Conservation (phyloP, 30 jellyfish, hydroid and myxozoan genomes). For the Hydractinia echinata region DNA sequence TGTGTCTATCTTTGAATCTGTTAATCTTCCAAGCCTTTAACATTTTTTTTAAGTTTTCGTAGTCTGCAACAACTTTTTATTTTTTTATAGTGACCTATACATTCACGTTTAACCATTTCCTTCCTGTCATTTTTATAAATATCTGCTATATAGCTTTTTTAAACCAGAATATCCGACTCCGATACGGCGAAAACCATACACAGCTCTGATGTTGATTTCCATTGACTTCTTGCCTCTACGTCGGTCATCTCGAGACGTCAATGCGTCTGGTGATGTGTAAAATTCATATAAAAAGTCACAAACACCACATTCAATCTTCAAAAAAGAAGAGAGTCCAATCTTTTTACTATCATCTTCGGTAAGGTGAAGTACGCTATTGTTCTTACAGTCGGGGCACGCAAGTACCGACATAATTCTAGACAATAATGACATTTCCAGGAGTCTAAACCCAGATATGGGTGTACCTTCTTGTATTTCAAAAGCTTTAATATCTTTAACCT, state of each 20-base stretch:
- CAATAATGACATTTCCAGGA: too few species aligned
- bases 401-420: too few species aligned
- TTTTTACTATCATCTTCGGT: neutral
- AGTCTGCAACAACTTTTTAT: slow-evolving; percentile 29
- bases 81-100: slow-evolving; percentile 49
- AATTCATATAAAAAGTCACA: too few species aligned
- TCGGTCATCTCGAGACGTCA: neutral
- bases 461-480: too few species aligned
- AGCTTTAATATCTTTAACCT: too few species aligned
- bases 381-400: too few species aligned
- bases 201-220: neutral
- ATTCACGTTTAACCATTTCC: slow-evolving; percentile 19
- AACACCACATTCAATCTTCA: neutral
- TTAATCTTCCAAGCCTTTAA: slow-evolving; percentile 39
- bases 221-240: neutral
- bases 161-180: neutral
- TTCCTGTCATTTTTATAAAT: slow-evolving; percentile 24
- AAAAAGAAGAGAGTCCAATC: neutral
- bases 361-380: too few species aligned
- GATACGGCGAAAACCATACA: neutral
- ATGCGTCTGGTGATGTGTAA: neutral
- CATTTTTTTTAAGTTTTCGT: slow-evolving; percentile 21
- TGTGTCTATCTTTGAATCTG: slow-evolving; percentile 30
- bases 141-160: neutral
- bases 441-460: too few species aligned